A percentile compares a stretch with the other conserved stretches of the same genome.
These are phyloP conservation scores for Stichopus horrens DNA, from an alignment of 53 echinoderm and acorn worm species.

Conservation along the genomic window DNA sequence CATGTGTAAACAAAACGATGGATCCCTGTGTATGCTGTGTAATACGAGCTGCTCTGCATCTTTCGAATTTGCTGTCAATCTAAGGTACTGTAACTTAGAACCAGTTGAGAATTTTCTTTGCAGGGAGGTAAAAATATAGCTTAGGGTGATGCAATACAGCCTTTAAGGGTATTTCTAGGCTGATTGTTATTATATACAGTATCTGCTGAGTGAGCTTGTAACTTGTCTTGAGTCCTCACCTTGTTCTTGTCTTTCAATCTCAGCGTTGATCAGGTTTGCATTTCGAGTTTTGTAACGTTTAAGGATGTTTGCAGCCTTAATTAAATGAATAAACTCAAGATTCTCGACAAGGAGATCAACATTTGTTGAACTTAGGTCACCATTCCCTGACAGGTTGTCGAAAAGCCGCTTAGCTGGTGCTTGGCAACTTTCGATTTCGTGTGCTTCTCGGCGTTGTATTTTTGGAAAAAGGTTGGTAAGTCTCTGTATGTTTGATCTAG, in stretches of 20 bases:
- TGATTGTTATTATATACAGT: background rate
- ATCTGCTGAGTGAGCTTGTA: background rate
- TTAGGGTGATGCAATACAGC: too few species aligned
- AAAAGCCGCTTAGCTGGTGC: background rate
- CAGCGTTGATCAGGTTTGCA: conserved; percentile 12
- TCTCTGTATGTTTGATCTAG: background rate
- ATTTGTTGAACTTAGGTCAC: background rate
- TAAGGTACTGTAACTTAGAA: too few species aligned
- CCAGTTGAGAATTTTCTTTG: too few species aligned
- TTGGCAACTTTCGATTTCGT: background rate
- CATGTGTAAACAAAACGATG: too few species aligned
- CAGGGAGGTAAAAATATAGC: too few species aligned
- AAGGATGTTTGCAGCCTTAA: conserved; percentile 12
- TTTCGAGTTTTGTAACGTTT: conserved; percentile 11
- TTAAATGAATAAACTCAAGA: background rate
- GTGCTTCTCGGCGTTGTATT: background rate
- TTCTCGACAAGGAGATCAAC: conserved; percentile 3
- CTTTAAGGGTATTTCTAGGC: too few species aligned
- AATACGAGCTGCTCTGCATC: too few species aligned
- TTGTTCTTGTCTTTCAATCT: background rate
- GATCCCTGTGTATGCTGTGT: too few species aligned
- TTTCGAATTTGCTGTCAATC: too few species aligned
- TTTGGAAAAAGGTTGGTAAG: conserved; percentile 7
- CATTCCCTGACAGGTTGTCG: background rate
- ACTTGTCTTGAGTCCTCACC: background rate